A percentile compares a stretch with the other conserved stretches of the same genome.
phyloP scores from a whole-genome alignment of 2,113 vertebrate genomes.

The Austrofundulus limnaeus region DNA sequence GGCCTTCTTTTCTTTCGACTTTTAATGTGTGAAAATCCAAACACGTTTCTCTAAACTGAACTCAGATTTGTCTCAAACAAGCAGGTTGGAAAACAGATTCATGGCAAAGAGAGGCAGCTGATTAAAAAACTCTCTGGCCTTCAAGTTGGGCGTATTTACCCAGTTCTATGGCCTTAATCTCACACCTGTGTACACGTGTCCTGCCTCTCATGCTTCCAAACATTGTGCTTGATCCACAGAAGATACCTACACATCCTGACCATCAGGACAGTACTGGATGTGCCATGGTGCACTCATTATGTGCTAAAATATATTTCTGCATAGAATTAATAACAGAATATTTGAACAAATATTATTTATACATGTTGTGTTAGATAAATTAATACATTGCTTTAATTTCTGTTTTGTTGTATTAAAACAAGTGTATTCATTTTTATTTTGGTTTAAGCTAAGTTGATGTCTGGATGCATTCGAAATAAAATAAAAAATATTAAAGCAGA shows the following conservation, averaged over 20 bases:
- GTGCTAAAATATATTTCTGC: conserved; percentile 33
- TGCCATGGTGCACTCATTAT: conserved; percentile 39
- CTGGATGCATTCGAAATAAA: conserved; percentile 33
- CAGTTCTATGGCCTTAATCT: conserved; percentile 24
- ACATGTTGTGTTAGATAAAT: conserved; percentile 6
- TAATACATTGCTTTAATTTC: conserved; percentile 15
- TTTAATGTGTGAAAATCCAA: conserved; percentile 22
- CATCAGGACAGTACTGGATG: conserved; percentile 40
- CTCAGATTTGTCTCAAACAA: conserved; percentile 6
- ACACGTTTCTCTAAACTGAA: conserved; percentile 10
- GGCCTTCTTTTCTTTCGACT: conserved; percentile 33
- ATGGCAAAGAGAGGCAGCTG: neutral
- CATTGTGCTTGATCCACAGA: conserved; percentile 19
- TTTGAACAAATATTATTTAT: conserved; percentile 48
- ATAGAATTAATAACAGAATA: conserved; percentile 14
- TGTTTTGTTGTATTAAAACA: conserved; percentile 2
- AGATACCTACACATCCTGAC: conserved; percentile 31
- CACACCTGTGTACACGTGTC: conserved; percentile 18
- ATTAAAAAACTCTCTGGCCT: neutral
- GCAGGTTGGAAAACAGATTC: neutral
- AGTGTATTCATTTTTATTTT: conserved; percentile 16
- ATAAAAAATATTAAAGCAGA: neutral
- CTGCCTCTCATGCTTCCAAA: conserved; percentile 49
- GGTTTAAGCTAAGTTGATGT: conserved; percentile 17
- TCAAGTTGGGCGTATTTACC: neutral